phyloP scores from a whole-genome alignment of 2,888 invertebrate species.

The Apamea monoglypha region DNA sequence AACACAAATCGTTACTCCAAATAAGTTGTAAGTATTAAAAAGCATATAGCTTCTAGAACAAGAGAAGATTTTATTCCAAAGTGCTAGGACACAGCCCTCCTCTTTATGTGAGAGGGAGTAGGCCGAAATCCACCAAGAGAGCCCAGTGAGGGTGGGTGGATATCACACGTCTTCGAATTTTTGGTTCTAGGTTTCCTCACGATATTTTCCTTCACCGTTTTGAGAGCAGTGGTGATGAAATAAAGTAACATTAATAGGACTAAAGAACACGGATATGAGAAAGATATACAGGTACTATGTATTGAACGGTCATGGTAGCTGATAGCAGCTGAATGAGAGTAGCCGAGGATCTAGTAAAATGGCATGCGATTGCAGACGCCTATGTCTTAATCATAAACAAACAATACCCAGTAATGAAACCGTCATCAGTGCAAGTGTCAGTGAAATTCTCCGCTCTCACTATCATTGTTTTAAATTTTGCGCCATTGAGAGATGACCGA shows the following conservation, averaged over 20 bases:
- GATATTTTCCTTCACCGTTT: no score
- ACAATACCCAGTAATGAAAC: slow-evolving; percentile 38
- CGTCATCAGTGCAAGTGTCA: slow-evolving; percentile 37
- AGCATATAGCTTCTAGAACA: neutral
- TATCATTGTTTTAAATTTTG: slow-evolving; percentile 68
- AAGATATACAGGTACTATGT: neutral
- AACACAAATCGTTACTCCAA: neutral
- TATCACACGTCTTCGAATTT: no score
- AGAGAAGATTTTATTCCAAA: neutral
- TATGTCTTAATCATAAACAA: slow-evolving; percentile 13
- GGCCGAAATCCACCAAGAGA: no score
- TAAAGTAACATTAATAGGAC: no score
- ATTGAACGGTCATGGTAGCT: neutral
- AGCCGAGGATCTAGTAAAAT: neutral
- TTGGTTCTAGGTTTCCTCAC: no score
- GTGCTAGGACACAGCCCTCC: neutral
- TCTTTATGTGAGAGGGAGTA: no score
- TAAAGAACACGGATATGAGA: no score
- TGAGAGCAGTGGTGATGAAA: no score
- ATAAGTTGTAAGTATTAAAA: neutral
- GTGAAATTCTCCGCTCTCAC: slow-evolving; percentile 68
- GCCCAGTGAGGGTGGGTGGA: no score
- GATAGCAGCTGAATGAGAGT: neutral
- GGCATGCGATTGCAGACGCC: neutral
- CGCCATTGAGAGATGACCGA: slow-evolving; percentile 66